Conservation (phyloP, 2,113 vertebrate species). For the Lipophrys pholis region DNA sequence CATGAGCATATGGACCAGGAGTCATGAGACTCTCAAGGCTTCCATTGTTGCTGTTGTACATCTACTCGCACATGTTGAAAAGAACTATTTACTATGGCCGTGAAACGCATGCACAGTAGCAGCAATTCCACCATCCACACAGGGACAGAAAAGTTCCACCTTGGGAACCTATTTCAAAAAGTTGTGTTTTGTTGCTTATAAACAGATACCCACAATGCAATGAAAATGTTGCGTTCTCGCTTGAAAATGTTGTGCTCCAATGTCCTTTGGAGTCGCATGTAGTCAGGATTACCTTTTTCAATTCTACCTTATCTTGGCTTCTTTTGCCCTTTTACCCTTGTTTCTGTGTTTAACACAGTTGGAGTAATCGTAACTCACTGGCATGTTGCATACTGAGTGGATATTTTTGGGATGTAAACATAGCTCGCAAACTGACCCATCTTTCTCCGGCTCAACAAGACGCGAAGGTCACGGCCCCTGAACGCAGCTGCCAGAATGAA, state of each 20-base stretch:
- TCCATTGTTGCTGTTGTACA: too few relatives aligned
- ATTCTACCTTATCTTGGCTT: neutral
- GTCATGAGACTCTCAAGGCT: too few relatives aligned
- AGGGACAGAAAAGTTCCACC: too few relatives aligned
- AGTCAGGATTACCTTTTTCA: neutral
- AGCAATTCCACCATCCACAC: too few relatives aligned
- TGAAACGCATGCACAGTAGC: too few relatives aligned
- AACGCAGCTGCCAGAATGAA: slow-evolving; percentile 42
- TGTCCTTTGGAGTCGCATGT: slow-evolving; percentile 13
- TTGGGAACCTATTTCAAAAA: too few relatives aligned
- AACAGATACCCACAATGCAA: too few relatives aligned
- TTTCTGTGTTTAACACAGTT: slow-evolving; percentile 7
- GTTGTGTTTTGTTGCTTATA: too few relatives aligned
- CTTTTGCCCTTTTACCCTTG: neutral
- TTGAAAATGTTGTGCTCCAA: neutral
- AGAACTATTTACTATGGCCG: too few relatives aligned
- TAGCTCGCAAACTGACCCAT: slow-evolving; percentile 46
- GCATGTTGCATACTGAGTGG: slow-evolving; percentile 21
- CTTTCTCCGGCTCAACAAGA: slow-evolving; percentile 46
- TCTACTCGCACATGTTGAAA: too few relatives aligned
- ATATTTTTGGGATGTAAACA: slow-evolving; percentile 25
- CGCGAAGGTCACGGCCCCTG: slow-evolving; percentile 32
- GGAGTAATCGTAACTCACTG: neutral
- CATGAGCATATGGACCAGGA: too few relatives aligned
- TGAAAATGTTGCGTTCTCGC: too few relatives aligned